Evolutionary conservation across 2,888 invertebrate genomes (phyloP), one percentile per base, ranked within the genome.

Genomic region (Epinotia bilunana): DNA sequence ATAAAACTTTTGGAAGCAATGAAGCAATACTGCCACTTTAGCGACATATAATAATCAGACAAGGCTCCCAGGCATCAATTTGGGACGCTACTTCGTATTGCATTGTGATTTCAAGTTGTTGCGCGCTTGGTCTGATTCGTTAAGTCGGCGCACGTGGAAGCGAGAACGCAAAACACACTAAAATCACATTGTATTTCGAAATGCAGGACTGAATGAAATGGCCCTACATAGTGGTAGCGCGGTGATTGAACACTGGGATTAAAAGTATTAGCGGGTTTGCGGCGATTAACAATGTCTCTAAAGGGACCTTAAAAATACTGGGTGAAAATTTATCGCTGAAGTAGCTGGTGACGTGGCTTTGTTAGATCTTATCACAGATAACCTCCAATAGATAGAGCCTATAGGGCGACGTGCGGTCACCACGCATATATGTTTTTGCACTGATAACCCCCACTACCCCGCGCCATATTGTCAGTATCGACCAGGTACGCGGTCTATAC

Each of bases 241-340:
- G 18, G 53, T 71, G 63, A 71, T 71, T 71, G 71, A 71, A 63
- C 55, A 53, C 53, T 33, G 57, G 13, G 57, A 68, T 68, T 68
- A 57, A 3, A 5, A 39, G 57, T 16, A 68, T 57, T 57, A 39
- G 13, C 55, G 16, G 55, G 28, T 68, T 57, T 68, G 43, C 9
- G 13, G 67, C 20, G 57, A 68, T 68, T 57, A 68, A 20, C 23
- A 68, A 61, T 61, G 67, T 12, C 39, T 39, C 57, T 55, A 55
- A 67, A 18, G 18, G 20, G 13, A 20, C 28, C 18, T 67, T 55
- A 9, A 61, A 28, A 53, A 33, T 18, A n/a, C n/a, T 4, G n/a
- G 33, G 6, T 9, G n/a, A 16, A 67, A 55, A 55, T 18, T 67
- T 39, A 18, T 28, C 11, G 18, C 57, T 43, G 5, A 39, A 57